Evolutionary conservation across 1,140 invertebrate genomes (phyloP), one percentile per base, ranked within the genome.

Genomic region (Carcinoscorpius rotundicauda): DNA sequence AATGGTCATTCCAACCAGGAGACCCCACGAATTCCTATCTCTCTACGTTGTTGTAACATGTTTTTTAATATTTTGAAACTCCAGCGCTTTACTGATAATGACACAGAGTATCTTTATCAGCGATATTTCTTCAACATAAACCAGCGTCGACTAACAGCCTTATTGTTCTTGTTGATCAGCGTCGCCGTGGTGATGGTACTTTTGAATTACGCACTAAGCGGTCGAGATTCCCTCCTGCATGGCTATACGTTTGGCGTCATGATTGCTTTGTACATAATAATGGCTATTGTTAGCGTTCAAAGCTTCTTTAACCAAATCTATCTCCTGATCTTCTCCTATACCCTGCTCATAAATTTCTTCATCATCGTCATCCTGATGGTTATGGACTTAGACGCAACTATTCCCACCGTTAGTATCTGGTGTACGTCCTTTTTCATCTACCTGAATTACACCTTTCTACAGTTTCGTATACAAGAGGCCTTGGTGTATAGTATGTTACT

Each of bases 61-160:
- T 68, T 63, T 53, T 64, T 62, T 52, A 66, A 69, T 60, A 64
- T 65, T 52, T 66, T 71, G 53, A 65, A 61, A 65, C 59, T 64
- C 49, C 66, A 61, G 58, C 63, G 72, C 55, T 72, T 71, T 59
- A 68, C 62, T 4, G 60, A 58, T 63, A 9, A 67, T 29, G 79
- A 91, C 85, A 87, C 93, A 72, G 91, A 93, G 78, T 87, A 86
- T 82, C 77, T 94, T 59, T 94, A 93, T 78, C 91, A 94, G 76
- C 82, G 90, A 58, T 95, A 95, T 78, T 93, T 94, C 75, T 82
- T 94, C 63, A 86, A 91, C 65, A 89, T 93, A 83, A 93, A 93
- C 79, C 90, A 93, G 77, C 88, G 85, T 70, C 93, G 91, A 76
- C 86, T 92, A 79, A 90, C 87, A 3, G 86, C 89, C 71, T 81